Evolutionary conservation across 2,113 vertebrate genomes (phyloP).

Genomic region (Indri indri): DNA sequence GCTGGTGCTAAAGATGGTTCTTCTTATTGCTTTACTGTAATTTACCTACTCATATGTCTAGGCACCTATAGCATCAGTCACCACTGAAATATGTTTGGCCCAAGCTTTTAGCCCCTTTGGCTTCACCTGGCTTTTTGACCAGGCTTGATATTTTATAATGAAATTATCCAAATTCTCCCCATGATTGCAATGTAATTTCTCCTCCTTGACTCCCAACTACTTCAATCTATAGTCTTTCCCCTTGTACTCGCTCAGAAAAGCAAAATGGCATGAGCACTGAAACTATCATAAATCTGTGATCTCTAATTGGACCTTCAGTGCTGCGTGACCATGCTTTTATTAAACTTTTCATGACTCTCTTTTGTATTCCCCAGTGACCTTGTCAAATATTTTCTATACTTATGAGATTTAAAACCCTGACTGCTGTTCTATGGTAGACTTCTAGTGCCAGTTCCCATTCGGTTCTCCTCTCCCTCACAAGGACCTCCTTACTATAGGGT

Average conservation of each 20-base stretch:
- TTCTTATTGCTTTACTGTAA: background rate
- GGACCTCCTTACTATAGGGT: background rate
- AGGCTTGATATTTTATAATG: background rate
- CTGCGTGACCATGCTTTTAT: background rate
- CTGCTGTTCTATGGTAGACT: background rate
- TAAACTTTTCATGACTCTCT: background rate
- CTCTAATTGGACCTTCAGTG: background rate
- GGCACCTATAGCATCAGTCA: background rate
- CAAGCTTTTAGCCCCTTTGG: background rate
- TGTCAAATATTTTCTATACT: background rate
- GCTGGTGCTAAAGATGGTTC: conserved; percentile 16
- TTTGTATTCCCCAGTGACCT: background rate
- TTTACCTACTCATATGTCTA: background rate
- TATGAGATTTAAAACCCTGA: background rate
- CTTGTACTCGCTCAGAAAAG: background rate
- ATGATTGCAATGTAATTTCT: background rate
- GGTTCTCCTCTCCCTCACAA: background rate
- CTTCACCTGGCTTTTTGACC: background rate
- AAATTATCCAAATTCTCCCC: background rate
- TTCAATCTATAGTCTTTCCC: background rate
- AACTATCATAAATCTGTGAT: background rate
- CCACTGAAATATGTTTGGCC: background rate
- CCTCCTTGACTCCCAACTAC: background rate
- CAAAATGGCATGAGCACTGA: background rate
- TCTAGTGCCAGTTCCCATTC: background rate